Evolutionary conservation across 2,113 vertebrate species (phyloP).

Genomic region (Hemiscyllium ocellatum): DNA sequence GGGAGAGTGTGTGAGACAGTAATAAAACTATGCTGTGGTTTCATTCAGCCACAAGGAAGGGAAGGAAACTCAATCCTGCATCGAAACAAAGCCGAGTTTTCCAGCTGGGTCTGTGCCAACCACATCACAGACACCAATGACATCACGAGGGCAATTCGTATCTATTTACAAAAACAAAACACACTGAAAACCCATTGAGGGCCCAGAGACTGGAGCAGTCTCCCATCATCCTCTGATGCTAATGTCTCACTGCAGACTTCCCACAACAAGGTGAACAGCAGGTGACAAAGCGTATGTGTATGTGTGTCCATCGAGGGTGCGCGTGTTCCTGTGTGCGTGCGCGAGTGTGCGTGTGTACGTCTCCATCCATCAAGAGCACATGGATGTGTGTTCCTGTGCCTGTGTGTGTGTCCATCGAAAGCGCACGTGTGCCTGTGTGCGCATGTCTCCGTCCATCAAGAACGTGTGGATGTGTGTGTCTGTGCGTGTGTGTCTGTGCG

Average conservation of each 20-base stretch:
- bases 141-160: not conserved
- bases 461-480: no score
- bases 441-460: no score
- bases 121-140: not conserved
- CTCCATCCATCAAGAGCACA: no score
- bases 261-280: not conserved
- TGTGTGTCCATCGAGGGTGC: no score
- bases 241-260: not conserved
- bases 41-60: not conserved
- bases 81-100: not conserved
- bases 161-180: constrained; percentile 1
- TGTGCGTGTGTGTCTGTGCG: no score
- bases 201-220: not conserved
- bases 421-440: no score
- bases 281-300: not conserved
- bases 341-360: no score
- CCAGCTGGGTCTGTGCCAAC: not conserved
- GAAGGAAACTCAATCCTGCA: not conserved
- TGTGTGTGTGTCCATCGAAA: no score
- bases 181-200: not conserved
- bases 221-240: not conserved
- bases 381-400: no score
- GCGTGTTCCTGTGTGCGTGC: no score
- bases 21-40: not conserved
- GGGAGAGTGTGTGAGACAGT: no score